Percentiles rank a stretch among this genome's conserved stretches.
phyloP scores from a whole-genome alignment of 2,113 vertebrate genomes.

The Pipa parva region DNA sequence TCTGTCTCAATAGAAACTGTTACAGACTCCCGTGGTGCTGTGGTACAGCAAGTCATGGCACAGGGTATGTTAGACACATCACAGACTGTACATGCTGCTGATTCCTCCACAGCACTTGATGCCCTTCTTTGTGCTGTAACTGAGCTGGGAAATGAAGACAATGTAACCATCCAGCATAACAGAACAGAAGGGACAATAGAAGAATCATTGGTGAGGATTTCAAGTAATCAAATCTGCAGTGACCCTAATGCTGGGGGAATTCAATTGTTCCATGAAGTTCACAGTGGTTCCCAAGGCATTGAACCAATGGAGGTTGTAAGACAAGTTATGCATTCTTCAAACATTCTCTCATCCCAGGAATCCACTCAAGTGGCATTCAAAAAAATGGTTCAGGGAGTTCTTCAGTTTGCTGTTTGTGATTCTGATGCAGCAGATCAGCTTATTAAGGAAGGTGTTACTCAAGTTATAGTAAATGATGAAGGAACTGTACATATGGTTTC shows the following conservation, averaged over 20 bases:
- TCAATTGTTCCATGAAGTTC: conserved; percentile 60
- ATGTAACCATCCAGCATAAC: conserved; percentile 48
- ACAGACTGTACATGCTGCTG: conserved; percentile 57
- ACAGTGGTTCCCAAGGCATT: conserved; percentile 49
- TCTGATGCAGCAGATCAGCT: conserved; percentile 71
- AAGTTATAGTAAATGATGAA: conserved; percentile 89
- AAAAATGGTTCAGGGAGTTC: conserved; percentile 83
- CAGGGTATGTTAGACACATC: conserved; percentile 57
- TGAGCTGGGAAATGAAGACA: conserved; percentile 75
- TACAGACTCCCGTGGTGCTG: conserved; percentile 50
- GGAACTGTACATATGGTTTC: conserved; percentile 76
- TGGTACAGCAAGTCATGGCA: conserved; percentile 59
- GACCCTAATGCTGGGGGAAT: conserved; percentile 48
- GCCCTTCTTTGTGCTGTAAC: conserved; percentile 89
- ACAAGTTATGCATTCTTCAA: conserved; percentile 60
- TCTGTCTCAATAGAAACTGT: conserved; percentile 45
- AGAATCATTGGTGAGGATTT: conserved; percentile 55
- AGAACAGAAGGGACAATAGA: conserved; percentile 44
- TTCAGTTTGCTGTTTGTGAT: conserved; percentile 82
- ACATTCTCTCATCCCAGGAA: conserved; percentile 58
- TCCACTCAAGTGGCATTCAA: conserved; percentile 63
- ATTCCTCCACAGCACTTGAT: conserved; percentile 80
- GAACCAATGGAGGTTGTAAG: conserved; percentile 64
- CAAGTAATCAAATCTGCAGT: conserved; percentile 46
- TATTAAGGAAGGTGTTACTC: conserved; percentile 86